Conservation (phyloP, 2,888 invertebrate genomes). For the Macrosoma leucophasiata region DNA sequence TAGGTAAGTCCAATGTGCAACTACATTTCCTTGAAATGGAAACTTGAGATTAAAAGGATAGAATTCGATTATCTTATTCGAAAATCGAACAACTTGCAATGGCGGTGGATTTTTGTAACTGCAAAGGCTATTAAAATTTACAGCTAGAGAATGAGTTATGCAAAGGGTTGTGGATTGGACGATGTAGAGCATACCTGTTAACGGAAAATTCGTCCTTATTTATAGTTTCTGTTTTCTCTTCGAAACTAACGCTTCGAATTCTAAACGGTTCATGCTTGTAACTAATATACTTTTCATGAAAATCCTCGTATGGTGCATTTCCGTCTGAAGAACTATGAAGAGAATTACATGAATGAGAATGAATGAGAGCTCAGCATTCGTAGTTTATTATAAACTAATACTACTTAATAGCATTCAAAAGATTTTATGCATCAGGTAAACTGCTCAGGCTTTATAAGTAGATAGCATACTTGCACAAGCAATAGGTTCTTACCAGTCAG, state of each 20-base stretch:
- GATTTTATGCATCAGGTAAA: no score
- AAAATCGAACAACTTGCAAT: no score
- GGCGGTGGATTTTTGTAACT: no score
- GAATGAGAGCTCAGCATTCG: conserved; percentile 45
- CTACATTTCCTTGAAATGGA: no score
- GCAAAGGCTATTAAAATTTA: no score
- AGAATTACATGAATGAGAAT: conserved; percentile 60
- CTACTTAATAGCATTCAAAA: neutral
- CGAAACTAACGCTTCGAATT: conserved; percentile 83
- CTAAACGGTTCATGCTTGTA: conserved; percentile 82
- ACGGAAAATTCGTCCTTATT: conserved; percentile 50
- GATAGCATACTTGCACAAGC: no score
- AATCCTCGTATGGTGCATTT: conserved; percentile 81
- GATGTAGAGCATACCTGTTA: conserved; percentile 42
- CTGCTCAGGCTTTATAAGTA: no score
- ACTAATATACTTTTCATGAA: conserved; percentile 87
- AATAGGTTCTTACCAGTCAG: conserved; percentile 14
- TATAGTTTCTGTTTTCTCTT: conserved; percentile 71
- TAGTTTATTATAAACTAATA: conserved; percentile 13
- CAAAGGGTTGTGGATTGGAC: no score
- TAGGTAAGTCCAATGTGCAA: no score
- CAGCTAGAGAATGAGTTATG: no score
- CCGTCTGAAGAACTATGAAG: conserved; percentile 75
- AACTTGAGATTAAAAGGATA: no score
- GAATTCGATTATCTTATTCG: no score